A percentile compares a stretch with the other conserved stretches of the same genome.
phyloP scores from a whole-genome alignment of 2,797 vertebrate species.

The Sparus aurata region DNA sequence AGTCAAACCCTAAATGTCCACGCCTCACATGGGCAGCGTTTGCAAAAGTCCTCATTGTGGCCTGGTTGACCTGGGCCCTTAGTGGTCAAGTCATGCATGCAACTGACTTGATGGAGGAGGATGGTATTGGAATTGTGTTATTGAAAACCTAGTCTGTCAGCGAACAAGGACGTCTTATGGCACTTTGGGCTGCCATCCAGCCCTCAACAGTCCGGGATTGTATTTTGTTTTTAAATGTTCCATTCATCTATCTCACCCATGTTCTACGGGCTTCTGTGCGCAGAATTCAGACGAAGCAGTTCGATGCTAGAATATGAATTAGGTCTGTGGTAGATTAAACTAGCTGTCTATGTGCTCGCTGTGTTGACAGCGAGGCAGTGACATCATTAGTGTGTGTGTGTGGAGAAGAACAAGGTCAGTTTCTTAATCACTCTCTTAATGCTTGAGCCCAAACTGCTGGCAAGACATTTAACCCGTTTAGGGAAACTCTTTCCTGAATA shows the following conservation, averaged over 20 bases:
- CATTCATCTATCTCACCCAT: conserved; percentile 85
- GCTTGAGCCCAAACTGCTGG: conserved; percentile 34
- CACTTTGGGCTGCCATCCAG: conserved; percentile 79
- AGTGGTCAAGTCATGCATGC: conserved; percentile 76
- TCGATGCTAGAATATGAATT: conserved; percentile 82
- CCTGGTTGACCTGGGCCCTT: conserved; percentile 61
- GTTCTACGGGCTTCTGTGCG: conserved; percentile 81
- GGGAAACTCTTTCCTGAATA: background rate
- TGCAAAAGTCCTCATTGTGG: conserved; percentile 47
- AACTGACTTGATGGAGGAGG: conserved; percentile 65
- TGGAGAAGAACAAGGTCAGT: conserved; percentile 57
- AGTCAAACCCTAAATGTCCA: conserved; percentile 2
- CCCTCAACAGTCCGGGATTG: conserved; percentile 83
- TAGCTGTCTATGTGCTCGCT: conserved; percentile 54
- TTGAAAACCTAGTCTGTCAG: conserved; percentile 80
- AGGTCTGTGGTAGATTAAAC: conserved; percentile 68
- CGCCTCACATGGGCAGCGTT: background rate
- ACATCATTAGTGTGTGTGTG: conserved; percentile 69
- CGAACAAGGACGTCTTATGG: conserved; percentile 84
- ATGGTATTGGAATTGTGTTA: conserved; percentile 83
- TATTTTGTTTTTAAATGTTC: conserved; percentile 87
- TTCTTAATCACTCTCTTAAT: conserved; percentile 47
- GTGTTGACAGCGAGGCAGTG: conserved; percentile 68
- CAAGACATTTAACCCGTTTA: conserved; percentile 35
- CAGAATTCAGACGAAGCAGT: conserved; percentile 78